Base-by-base conservation (phyloP, 2,797 vertebrate genomes). In the Phataginus tetradactyla region DNA sequence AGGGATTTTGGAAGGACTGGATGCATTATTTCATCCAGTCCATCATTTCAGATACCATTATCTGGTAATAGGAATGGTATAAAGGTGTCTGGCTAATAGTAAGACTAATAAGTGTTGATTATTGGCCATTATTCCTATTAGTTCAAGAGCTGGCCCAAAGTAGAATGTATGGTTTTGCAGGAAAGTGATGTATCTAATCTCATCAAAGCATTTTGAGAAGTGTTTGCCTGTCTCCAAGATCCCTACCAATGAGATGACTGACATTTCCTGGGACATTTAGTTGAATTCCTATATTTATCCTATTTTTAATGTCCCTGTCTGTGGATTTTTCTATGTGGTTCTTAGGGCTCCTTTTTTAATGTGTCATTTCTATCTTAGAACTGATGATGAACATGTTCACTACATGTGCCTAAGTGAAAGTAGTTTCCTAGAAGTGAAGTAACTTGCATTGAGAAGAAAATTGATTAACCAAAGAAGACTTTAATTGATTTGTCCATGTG, bases 391-490 rank as follows among this genome's bases (percentile, higher is more conserved):
- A 78, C n/a, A 95, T 90, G 29, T 84, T 95, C 53, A 71, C 13
- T 95, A 93, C 96, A 89, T 87, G 85, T 66, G 42, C 32, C 34
- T 80, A 90, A 64, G 29, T 93, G 27, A 68, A 86, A 93, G 39
- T 15, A 61, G 42, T 45, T 87, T 75, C 92, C 71, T 80, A 85
- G 89, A 94, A 84, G 93, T 80, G 6, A 39, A 95, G 71, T 20
- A 69, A 64, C 2, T 87, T 75, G 29, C 96, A 94, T 42, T 94
- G 85, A 85, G 87, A 91, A 96, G 63, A 83, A 95, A 98, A 94
- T 94, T 97, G 96, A 97, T 97, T 96, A 97, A 83, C 89, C 92
- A 97, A 94, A 97, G 74, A 93, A 78, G 57, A 90, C 96, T 97
- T 97, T 55, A 92, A 97, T 92, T 95, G 97, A 95, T 57, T 91